These are phyloP conservation scores for Lomographa bimaculata DNA, from an alignment of 2,888 invertebrate genomes.

Conservation along the genomic window DNA sequence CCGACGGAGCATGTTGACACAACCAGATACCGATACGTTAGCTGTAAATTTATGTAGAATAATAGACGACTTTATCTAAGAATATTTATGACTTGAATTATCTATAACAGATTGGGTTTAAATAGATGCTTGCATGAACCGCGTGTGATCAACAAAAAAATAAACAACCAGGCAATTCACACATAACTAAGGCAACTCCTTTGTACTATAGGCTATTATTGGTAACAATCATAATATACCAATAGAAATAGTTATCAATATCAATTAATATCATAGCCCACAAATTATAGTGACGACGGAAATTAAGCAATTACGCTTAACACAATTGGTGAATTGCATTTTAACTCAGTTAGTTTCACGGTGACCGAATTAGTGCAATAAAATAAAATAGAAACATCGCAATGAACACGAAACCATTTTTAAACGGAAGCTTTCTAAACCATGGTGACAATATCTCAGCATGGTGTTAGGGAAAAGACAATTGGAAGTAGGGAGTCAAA, in stretches of 20 bases:
- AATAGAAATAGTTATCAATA: slow-evolving; percentile 13
- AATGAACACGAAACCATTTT: slow-evolving; percentile 37
- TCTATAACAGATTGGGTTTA: slow-evolving; percentile 54
- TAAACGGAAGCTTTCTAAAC: slow-evolving; percentile 57
- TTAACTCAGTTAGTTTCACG: slow-evolving; percentile 27
- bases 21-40: slow-evolving; percentile 56
- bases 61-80: slow-evolving; percentile 54
- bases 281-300: slow-evolving; percentile 43
- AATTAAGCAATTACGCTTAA: slow-evolving; percentile 48
- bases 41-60: slow-evolving; percentile 57
- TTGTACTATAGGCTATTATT: slow-evolving; percentile 20
- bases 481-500: slow-evolving; percentile 54
- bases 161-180: slow-evolving; percentile 26
- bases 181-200: slow-evolving; percentile 15
- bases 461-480: slow-evolving; percentile 50
- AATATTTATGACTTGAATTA: slow-evolving; percentile 59
- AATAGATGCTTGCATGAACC: slow-evolving; percentile 48
- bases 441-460: slow-evolving; percentile 53
- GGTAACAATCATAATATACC: slow-evolving; percentile 23
- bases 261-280: slow-evolving; percentile 18
- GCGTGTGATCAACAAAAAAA: slow-evolving; percentile 36
- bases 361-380: slow-evolving; percentile 21
- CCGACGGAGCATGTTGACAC: slow-evolving; percentile 55
- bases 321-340: slow-evolving; percentile 43
- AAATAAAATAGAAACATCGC: slow-evolving; percentile 37